phyloP scores from a whole-genome alignment of 1,140 invertebrate genomes.

The Melanaphis sacchari region DNA sequence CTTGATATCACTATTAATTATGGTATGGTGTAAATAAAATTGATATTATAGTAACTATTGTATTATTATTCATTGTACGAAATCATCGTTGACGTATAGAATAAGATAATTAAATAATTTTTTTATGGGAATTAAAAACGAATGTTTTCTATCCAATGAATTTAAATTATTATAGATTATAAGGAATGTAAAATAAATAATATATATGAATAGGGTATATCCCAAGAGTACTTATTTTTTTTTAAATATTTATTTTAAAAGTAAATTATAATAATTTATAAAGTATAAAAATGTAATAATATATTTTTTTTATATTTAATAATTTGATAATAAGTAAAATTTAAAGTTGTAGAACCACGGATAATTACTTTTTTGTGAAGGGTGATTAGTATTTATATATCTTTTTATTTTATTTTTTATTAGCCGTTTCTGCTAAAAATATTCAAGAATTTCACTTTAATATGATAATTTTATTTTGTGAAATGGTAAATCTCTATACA shows the following conservation, averaged over 20 bases:
- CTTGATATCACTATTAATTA: neutral
- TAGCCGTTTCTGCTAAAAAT: neutral
- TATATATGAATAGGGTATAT: neutral
- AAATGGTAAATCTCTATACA: constrained; percentile 4
- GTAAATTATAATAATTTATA: neutral
- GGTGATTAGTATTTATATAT: neutral
- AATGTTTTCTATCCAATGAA: neutral
- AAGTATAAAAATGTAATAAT: neutral
- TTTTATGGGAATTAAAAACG: neutral
- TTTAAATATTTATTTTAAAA: neutral
- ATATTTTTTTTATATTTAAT: neutral
- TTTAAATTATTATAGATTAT: neutral
- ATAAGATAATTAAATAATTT: neutral
- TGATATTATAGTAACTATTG: neutral
- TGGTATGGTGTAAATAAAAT: neutral
- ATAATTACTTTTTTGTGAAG: neutral
- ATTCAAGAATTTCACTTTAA: neutral
- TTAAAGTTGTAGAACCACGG: neutral
- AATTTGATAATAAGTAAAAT: constrained; percentile 1
- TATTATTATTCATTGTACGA: neutral
- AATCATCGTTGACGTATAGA: neutral
- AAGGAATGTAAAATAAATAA: neutral
- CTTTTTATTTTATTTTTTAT: neutral
- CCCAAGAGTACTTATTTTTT: neutral
- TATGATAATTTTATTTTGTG: neutral